Base-by-base conservation (phyloP, 1,140 invertebrate species). In the Hestina assimilis region DNA sequence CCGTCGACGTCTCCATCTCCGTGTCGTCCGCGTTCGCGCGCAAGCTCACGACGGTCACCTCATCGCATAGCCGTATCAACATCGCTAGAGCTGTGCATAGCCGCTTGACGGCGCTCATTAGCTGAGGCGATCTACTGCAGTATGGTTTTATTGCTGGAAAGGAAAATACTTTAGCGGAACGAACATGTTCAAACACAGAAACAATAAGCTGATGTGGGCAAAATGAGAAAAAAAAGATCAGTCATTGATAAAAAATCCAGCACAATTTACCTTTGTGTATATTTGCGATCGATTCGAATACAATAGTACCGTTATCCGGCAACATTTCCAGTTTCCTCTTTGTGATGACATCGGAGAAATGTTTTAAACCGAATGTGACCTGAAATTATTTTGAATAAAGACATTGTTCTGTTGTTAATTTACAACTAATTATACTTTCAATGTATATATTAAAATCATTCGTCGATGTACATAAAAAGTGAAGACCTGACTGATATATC, bases 291-390 rank as follows among this genome's bases (percentile, higher is more conserved):
- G 94, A 96, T 80, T 98, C 97, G 63, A 98, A 91, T 54, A 98
- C 94, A 67, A 97, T 94, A 9, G 96, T 97, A 46, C 96, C 96
- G 81, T 97, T 97, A 28, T 96, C 96, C 0, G 96, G 95, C 55
- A 98, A 89, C 92, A 97, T 96, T 90, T 97, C 96, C 59, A 97
- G 89, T 86, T 95, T 97, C 75, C 96, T 94, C 86, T 97, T 97
- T 50, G 94, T 93, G 42, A 98, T 96, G 20, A 97, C 96, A 90
- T 97, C 96, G 35, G 94, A 92, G 82, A 97, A 96, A 89, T 97
- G 96, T 71, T 93, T 93, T 43, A 97, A 87, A 8, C 95, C 94
- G 83, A 94, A 92, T 71, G 93, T 93, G 54, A 94, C 92, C 90
- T 94, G 89, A 11, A 55, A 46, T 42, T 3, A 23, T 20, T n/a